Conservation (phyloP, 2,113 vertebrate species). For the Tor tambroides region DNA sequence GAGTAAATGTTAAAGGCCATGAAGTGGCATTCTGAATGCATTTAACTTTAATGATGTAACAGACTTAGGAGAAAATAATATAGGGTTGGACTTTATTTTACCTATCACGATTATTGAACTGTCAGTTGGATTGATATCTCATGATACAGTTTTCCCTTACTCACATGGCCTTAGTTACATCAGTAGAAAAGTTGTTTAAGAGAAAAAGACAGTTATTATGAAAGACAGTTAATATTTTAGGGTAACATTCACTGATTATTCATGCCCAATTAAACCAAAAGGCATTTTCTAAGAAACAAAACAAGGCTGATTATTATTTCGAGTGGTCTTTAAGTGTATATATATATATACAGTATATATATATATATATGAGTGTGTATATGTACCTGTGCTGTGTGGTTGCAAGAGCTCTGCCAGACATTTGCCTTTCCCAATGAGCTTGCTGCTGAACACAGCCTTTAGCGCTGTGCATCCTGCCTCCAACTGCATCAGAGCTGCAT, state of each 20-base stretch:
- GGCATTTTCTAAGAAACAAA: background rate
- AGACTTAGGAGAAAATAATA: background rate
- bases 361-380: background rate
- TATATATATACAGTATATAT: too few species aligned
- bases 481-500: slow-evolving; percentile 77
- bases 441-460: slow-evolving; percentile 83
- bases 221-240: background rate
- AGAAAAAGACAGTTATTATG: background rate
- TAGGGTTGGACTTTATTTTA: background rate
- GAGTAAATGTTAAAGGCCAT: background rate
- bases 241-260: too few species aligned
- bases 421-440: slow-evolving; percentile 84
- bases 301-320: background rate
- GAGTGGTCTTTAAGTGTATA: too few species aligned
- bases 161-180: background rate
- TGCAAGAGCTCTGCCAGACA: slow-evolving; percentile 87
- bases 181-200: background rate
- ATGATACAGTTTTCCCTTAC: background rate
- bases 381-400: slow-evolving; percentile 83
- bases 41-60: background rate
- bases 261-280: too few species aligned
- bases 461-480: slow-evolving; percentile 87
- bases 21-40: background rate
- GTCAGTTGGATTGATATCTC: background rate
- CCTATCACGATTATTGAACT: background rate